Percentiles rank a stretch among this genome's conserved stretches.
phyloP scores from a whole-genome alignment of 2,797 vertebrate species.

The Anguilla anguilla region DNA sequence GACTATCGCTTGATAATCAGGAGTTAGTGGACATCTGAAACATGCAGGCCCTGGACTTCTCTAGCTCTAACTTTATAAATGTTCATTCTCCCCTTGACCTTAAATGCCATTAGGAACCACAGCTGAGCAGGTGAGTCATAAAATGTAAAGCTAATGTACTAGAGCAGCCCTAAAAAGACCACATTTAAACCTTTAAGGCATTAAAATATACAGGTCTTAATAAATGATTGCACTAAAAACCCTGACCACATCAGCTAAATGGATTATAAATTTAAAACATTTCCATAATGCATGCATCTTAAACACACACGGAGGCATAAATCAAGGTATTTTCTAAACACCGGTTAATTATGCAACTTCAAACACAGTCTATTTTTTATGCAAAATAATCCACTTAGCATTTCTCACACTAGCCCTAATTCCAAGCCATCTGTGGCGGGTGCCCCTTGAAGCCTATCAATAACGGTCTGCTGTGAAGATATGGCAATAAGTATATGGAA shows the following conservation, averaged over 20 bases:
- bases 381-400: conserved; percentile 99
- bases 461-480: conserved; percentile 82
- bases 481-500: conserved; percentile 84
- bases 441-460: conserved; percentile 89
- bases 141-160: conserved; percentile 87
- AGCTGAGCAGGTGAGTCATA: conserved; percentile 81
- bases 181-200: conserved; percentile 81
- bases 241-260: conserved; percentile 98
- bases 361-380: conserved; percentile 96
- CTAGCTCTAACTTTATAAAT: conserved; percentile 81
- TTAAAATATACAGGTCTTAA: conserved; percentile 94
- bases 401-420: conserved; percentile 79
- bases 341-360: conserved; percentile 95
- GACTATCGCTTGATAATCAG: neutral
- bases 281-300: conserved; percentile 98
- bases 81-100: conserved; percentile 85
- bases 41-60: conserved; percentile 62
- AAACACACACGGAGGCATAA: conserved; percentile 91
- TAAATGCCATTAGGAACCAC: conserved; percentile 67
- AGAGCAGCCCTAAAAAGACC: conserved; percentile 81
- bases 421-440: conserved; percentile 73
- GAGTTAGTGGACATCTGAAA: conserved; percentile 44
- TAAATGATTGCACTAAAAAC: conserved; percentile 98
- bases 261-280: conserved; percentile 99
- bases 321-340: conserved; percentile 99